These are phyloP conservation scores for Nyctalus aviator DNA, from an alignment of 2,797 vertebrate species.

Conservation along the genomic window DNA sequence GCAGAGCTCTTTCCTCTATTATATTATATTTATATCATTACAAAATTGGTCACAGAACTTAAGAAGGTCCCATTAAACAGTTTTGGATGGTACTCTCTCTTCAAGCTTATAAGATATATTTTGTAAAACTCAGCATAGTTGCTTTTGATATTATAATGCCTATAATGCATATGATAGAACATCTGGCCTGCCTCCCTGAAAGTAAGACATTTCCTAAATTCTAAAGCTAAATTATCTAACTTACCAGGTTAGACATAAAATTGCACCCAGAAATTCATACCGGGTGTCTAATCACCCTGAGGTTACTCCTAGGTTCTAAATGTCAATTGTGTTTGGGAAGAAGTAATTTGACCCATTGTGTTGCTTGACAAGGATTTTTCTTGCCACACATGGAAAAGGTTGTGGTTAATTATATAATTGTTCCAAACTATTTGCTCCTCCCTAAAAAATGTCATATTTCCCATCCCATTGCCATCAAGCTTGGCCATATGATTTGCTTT, in stretches of 20 bases:
- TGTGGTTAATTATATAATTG: conserved; percentile 69
- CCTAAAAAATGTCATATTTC: neutral
- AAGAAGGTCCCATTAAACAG: conserved; percentile 14
- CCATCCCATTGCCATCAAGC: conserved; percentile 28
- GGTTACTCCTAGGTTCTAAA: conserved; percentile 51
- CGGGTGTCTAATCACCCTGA: conserved; percentile 60
- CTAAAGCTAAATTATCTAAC: conserved; percentile 58
- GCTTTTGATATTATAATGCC: neutral
- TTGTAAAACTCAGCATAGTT: conserved; percentile 46
- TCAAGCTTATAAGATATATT: conserved; percentile 10
- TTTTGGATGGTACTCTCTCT: conserved; percentile 12
- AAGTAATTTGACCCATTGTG: conserved; percentile 67
- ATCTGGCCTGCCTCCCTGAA: conserved; percentile 20
- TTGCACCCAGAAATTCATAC: conserved; percentile 68
- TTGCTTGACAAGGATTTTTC: conserved; percentile 49
- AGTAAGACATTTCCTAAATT: conserved; percentile 67
- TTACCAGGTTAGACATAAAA: conserved; percentile 58
- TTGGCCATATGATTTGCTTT: conserved; percentile 37
- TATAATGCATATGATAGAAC: conserved; percentile 12
- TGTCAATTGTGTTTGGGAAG: conserved; percentile 48
- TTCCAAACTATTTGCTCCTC: conserved; percentile 65
- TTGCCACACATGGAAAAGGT: conserved; percentile 70
- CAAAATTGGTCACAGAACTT: conserved; percentile 38
- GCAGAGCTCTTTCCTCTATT: neutral
- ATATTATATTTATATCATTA: conserved; percentile 42